Conservation (phyloP, 2,888 invertebrate species). For the Agrotis segetum region DNA sequence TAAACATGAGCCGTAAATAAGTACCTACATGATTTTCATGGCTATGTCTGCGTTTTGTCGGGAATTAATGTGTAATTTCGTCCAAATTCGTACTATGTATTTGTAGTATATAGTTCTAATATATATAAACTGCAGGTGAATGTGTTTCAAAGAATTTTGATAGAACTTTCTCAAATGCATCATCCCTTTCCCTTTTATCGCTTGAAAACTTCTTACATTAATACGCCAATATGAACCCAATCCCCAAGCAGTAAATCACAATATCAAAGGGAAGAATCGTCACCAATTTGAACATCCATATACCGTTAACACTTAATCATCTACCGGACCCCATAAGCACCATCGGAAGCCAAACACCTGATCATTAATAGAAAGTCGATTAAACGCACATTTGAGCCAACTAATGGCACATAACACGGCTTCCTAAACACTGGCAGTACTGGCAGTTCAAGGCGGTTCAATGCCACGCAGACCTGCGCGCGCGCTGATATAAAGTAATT, state of each 20-base stretch:
- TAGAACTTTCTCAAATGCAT: constrained; percentile 13
- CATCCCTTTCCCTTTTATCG: constrained; percentile 15
- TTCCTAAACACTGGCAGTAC: constrained; percentile 44
- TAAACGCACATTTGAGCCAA: constrained; percentile 34
- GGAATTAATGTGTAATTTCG: no score
- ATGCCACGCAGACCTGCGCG: constrained; percentile 67
- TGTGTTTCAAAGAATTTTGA: constrained; percentile 17
- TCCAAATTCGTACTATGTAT: neutral
- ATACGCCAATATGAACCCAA: neutral
- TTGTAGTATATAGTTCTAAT: no score
- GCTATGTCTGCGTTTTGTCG: no score
- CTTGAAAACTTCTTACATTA: neutral
- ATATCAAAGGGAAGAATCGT: neutral
- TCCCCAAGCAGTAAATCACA: neutral
- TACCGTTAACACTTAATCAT: neutral
- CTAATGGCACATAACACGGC: constrained; percentile 47
- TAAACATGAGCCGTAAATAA: no score
- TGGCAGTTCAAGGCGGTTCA: constrained; percentile 65
- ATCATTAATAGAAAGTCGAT: constrained; percentile 51
- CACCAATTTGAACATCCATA: neutral
- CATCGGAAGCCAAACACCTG: constrained; percentile 32
- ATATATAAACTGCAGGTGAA: no score
- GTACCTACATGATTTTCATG: no score
- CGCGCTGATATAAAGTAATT: constrained; percentile 65
- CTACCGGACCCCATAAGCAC: neutral